A percentile compares a stretch with the other conserved stretches of the same genome.
These are phyloP conservation scores for Drosophila kepulauana DNA, from an alignment of 1,140 invertebrate genomes.

Conservation along the genomic window DNA sequence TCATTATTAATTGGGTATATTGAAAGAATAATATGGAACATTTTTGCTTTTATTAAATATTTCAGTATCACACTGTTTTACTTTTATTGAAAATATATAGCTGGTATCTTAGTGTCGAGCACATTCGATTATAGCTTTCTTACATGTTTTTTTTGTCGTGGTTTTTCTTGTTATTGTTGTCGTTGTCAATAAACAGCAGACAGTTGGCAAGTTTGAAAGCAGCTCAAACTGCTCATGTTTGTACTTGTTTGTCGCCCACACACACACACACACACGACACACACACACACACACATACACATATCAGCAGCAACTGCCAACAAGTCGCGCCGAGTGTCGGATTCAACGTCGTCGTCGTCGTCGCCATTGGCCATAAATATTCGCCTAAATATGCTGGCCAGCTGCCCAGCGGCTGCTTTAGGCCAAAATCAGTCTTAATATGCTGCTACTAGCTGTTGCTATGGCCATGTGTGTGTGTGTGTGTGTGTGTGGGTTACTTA, in stretches of 20 bases:
- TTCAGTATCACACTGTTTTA: too few relatives aligned
- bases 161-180: slow-evolving; percentile 17
- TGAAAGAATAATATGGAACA: too few relatives aligned
- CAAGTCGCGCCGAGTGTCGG: slow-evolving; percentile 39
- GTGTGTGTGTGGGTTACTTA: slow-evolving; percentile 36
- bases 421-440: slow-evolving; percentile 81
- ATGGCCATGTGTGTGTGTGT: slow-evolving; percentile 21
- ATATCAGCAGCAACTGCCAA: slow-evolving; percentile 33
- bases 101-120: too few relatives aligned
- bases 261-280: slow-evolving; percentile 36
- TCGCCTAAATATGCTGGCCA: slow-evolving; percentile 80
- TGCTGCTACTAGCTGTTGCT: slow-evolving; percentile 51
- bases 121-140: too few relatives aligned
- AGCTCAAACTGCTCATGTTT: slow-evolving; percentile 50
- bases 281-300: slow-evolving; percentile 40
- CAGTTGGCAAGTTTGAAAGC: slow-evolving; percentile 75
- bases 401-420: slow-evolving; percentile 59
- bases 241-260: slow-evolving; percentile 39
- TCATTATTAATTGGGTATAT: too few relatives aligned
- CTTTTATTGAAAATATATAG: too few relatives aligned
- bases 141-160: slow-evolving; percentile 7
- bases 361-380: slow-evolving; percentile 78
- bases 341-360: slow-evolving; percentile 30
- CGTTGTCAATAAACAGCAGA: slow-evolving; percentile 71
- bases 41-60: too few relatives aligned